Evolutionary conservation across 2,113 vertebrate genomes (phyloP).

Genomic region (Gopherus evgoodei): DNA sequence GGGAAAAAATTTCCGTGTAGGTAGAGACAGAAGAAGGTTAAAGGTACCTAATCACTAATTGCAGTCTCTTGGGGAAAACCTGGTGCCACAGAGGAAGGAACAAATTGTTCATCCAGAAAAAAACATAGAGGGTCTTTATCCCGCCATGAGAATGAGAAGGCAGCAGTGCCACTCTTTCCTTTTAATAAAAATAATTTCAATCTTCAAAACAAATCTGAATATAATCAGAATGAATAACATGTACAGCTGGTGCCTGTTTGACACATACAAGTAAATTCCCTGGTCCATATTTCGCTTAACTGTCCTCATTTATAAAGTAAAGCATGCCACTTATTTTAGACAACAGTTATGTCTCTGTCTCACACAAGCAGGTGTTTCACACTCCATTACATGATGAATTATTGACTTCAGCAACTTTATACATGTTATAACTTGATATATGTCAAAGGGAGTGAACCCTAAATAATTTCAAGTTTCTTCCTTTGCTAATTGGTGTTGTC

Average conservation of each 20-base stretch:
- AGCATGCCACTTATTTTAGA: background rate
- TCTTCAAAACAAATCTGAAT: background rate
- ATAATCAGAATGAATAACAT: rapidly evolving
- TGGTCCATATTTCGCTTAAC: rapidly evolving
- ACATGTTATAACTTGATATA: background rate
- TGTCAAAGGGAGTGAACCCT: background rate
- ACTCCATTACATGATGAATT: background rate
- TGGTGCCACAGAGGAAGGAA: background rate
- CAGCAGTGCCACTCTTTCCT: background rate
- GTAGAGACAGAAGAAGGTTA: background rate
- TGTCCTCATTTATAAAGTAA: background rate
- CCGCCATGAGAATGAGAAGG: background rate
- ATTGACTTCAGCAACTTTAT: background rate
- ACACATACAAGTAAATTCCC: background rate
- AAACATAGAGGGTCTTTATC: background rate
- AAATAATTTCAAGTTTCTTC: background rate
- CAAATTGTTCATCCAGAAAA: background rate
- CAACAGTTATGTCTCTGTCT: background rate
- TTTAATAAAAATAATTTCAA: rapidly evolving
- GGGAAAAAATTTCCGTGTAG: background rate
- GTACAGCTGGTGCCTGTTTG: rapidly evolving
- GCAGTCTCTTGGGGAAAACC: rapidly evolving
- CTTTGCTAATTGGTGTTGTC: background rate
- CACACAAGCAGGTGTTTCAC: background rate
- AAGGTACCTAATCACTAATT: background rate